Evolutionary conservation across 2,797 vertebrate species (phyloP), one percentile per base, ranked within the genome.

Genomic region (Spatula clypeata): DNA sequence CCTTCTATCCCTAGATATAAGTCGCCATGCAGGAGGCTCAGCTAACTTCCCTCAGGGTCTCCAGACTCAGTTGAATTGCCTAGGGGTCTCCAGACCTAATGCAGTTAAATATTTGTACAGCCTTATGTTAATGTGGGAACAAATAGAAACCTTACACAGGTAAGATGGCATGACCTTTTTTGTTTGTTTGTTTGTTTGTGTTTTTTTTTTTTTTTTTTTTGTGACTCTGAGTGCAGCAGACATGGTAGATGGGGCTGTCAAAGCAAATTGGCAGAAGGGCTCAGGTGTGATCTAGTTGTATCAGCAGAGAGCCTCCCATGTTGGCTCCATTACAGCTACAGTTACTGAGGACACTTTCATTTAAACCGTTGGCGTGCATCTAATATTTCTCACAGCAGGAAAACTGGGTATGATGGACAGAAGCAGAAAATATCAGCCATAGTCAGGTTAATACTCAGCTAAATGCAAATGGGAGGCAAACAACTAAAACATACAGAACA

Each of bases 21-120:
- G 2, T 31, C 42, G 10, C 20, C 6, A 18, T 40, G 7, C 2
- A 24, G 21, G 10, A 0, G 0, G 13, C 65, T 86, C 0, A 0
- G 9, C 10, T 70, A 27, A 47, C 65, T 53, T 89, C 11, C 7
- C 32, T 40, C 4, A 18, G 5, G 29, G 36, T 38, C 60, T 38
- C 36, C 36, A 0, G 0, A 11, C 65, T 83, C 0, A 0, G 9
- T 9, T 70, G 32, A 42, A 70, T 53, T 87, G 9, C 7, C 32
- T 40, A 5, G 20, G 5, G 29, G 36, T 38, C 60, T 38, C 34
- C 34, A 38, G 6, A 19, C 60, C 16, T 18, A 61, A 38, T 27
- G 58, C 34, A 38, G 60, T 61, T 61, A 38, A 61, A 29, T 26
- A 29, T 61, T 38, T 27, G 16, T 6, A 77, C 61, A 42, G 18